Conservation (phyloP, 2,888 invertebrate species). For the Netelia melanura region DNA sequence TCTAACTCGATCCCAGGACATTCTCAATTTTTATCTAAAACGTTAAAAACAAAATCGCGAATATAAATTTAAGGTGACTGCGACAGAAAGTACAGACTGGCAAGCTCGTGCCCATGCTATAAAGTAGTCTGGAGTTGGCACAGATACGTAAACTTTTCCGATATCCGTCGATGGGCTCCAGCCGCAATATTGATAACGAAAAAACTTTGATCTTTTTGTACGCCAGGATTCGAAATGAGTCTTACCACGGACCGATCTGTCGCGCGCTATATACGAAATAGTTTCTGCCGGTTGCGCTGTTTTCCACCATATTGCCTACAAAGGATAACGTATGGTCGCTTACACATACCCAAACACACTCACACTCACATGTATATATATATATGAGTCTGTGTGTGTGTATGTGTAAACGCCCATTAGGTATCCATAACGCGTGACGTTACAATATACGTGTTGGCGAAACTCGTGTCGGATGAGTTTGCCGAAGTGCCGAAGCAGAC, state of each 20-base stretch:
- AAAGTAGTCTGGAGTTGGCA: constrained; percentile 9
- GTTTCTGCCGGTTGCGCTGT: constrained; percentile 26
- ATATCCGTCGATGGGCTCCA: constrained; percentile 28
- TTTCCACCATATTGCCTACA: constrained; percentile 17
- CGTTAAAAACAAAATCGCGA: too few relatives aligned
- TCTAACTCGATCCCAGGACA: too few relatives aligned
- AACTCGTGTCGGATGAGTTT: constrained; percentile 54
- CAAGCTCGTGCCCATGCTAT: constrained; percentile 2
- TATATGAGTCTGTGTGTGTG: neutral
- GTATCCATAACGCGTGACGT: constrained; percentile 23
- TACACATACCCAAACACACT: too few relatives aligned
- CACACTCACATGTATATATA: neutral
- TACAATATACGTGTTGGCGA: constrained; percentile 23
- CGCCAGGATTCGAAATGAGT: constrained; percentile 28
- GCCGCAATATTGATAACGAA: constrained; percentile 29
- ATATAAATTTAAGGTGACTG: neutral
- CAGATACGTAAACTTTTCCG: constrained; percentile 56
- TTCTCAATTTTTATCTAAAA: too few relatives aligned
- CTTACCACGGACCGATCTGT: constrained; percentile 30
- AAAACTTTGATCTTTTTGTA: constrained; percentile 44
- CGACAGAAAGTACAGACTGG: neutral
- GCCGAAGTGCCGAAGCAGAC: constrained; percentile 42
- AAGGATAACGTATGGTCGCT: too few relatives aligned
- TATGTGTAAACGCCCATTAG: constrained; percentile 21
- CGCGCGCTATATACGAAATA: constrained; percentile 24